phyloP scores from a whole-genome alignment of 2,888 invertebrate genomes.

The Artemia sinica region DNA sequence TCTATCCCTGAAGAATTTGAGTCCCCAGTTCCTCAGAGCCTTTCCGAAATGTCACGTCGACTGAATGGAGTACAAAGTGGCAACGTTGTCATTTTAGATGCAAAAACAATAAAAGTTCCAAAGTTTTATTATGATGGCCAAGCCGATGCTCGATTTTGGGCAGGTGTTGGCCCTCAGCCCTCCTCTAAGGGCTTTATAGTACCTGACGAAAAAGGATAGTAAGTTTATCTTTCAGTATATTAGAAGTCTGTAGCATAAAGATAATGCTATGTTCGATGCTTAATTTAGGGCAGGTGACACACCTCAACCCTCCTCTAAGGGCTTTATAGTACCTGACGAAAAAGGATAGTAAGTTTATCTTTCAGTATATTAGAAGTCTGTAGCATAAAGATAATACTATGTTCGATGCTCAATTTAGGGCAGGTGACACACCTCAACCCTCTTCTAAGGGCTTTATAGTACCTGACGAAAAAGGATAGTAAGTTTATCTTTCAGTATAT shows the following conservation, averaged over 20 bases:
- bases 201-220: conserved; percentile 84
- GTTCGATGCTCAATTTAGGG: conserved; percentile 54
- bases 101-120: conserved; percentile 55
- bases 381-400: neutral
- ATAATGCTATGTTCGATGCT: conserved; percentile 30
- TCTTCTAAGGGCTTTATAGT: conserved; percentile 59
- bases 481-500: conserved; percentile 36
- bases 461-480: conserved; percentile 84
- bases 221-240: conserved; percentile 35
- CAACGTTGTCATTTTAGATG: conserved; percentile 55
- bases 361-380: neutral
- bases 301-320: conserved; percentile 64
- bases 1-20: conserved; percentile 78
- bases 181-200: conserved; percentile 60
- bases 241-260: neutral
- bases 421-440: conserved; percentile 72
- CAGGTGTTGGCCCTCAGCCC: conserved; percentile 72
- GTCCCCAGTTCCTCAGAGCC: conserved; percentile 52
- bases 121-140: conserved; percentile 59
- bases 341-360: conserved; percentile 65
- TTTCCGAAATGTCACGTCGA: conserved; percentile 42
- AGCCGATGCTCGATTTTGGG: conserved; percentile 61
- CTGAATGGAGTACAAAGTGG: conserved; percentile 50
- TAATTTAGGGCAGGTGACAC: conserved; percentile 79
- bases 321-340: conserved; percentile 68